phyloP scores from a whole-genome alignment of 2,888 invertebrate genomes.

The Allacma fusca region DNA sequence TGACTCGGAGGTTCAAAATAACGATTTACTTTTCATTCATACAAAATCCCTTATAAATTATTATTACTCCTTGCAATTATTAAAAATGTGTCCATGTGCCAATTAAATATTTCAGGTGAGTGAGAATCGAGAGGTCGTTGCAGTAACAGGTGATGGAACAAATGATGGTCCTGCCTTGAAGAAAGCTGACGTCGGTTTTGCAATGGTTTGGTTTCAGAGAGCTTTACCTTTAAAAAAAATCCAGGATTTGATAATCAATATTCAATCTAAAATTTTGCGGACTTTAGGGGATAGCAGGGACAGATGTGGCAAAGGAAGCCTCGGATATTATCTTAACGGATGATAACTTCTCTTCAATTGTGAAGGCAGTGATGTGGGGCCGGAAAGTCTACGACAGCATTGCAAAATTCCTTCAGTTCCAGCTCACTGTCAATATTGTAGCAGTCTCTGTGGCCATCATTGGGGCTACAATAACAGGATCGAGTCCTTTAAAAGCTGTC shows the following conservation, averaged over 20 bases:
- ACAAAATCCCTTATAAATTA: too few species aligned
- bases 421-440: slow-evolving; percentile 97
- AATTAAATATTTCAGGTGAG: too few species aligned
- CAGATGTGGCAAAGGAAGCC: slow-evolving; percentile 99
- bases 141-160: slow-evolving; percentile 97
- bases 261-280: too few species aligned
- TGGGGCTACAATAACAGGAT: slow-evolving; percentile 96
- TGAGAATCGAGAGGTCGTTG: slow-evolving; percentile 93
- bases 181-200: slow-evolving; percentile 98
- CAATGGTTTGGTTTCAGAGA: slow-evolving; percentile 78
- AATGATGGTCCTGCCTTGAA: slow-evolving; percentile 98
- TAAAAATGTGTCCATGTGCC: not conserved
- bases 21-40: too few species aligned
- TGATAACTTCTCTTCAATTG: slow-evolving; percentile 99
- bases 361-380: slow-evolving; percentile 99
- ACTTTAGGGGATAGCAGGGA: slow-evolving; percentile 96
- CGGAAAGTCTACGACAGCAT: slow-evolving; percentile 99
- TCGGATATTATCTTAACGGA: slow-evolving; percentile 99
- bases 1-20: slow-evolving; percentile 82
- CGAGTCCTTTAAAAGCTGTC: slow-evolving; percentile 87
- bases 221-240: too few species aligned
- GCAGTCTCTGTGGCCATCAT: slow-evolving; percentile 98
- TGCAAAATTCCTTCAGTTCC: slow-evolving; percentile 99
- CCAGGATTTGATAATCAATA: too few species aligned
- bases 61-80: too few species aligned